These are phyloP conservation scores for Saccostrea glomerata DNA, from an alignment of 1,140 invertebrate genomes.

Conservation along the genomic window DNA sequence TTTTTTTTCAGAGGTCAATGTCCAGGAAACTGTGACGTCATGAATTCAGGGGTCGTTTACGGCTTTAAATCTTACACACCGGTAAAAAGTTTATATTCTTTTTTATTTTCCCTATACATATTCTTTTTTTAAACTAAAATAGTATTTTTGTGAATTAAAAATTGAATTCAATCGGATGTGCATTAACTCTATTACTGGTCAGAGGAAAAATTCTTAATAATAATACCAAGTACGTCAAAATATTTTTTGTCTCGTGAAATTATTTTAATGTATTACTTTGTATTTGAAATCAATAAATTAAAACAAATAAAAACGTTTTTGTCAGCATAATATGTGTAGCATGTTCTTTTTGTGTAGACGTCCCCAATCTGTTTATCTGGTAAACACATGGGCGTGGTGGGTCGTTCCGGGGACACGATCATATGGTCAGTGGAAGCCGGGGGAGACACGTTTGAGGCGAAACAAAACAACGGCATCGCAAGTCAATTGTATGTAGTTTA, in stretches of 20 bases:
- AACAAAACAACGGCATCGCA: slow-evolving; percentile 41
- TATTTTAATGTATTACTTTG: too few relatives aligned
- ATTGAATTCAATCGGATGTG: too few relatives aligned
- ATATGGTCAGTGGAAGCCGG: slow-evolving; percentile 41
- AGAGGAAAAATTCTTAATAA: too few relatives aligned
- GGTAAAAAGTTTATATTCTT: background rate
- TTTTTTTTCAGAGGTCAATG: slow-evolving; percentile 37
- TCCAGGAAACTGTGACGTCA: slow-evolving; percentile 37
- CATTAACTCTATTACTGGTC: too few relatives aligned
- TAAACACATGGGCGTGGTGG: slow-evolving; percentile 6
- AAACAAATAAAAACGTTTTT: too few relatives aligned
- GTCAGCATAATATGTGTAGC: background rate
- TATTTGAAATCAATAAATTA: too few relatives aligned
- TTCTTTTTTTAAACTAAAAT: too few relatives aligned
- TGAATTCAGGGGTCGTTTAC: slow-evolving; percentile 13
- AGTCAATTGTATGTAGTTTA: slow-evolving; percentile 41
- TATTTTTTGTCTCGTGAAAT: too few relatives aligned
- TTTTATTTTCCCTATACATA: too few relatives aligned
- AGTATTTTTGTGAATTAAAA: too few relatives aligned
- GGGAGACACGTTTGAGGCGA: background rate
- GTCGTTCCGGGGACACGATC: slow-evolving; percentile 1
- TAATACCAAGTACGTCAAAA: too few relatives aligned
- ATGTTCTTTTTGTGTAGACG: background rate
- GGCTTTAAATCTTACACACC: slow-evolving; percentile 36
- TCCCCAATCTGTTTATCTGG: slow-evolving; percentile 42